These are phyloP conservation scores for Ciconia boyciana DNA, from an alignment of 2,113 vertebrate genomes.

Conservation along the genomic window DNA sequence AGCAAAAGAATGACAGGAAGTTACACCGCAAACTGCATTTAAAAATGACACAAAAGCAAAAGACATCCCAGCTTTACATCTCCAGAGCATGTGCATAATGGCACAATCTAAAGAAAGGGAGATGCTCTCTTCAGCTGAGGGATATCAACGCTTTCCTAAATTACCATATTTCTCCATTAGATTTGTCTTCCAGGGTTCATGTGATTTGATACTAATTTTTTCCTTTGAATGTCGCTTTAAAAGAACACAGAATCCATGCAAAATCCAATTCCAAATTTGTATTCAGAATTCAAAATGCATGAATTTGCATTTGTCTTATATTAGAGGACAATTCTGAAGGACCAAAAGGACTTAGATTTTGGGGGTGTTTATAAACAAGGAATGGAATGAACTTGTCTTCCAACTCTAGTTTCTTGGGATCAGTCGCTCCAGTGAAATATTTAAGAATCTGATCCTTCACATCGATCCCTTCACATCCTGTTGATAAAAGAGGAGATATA, in stretches of 20 bases:
- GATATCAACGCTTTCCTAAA: background rate
- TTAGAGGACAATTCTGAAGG: background rate
- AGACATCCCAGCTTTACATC: background rate
- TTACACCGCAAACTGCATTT: background rate
- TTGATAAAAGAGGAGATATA: background rate
- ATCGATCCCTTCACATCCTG: background rate
- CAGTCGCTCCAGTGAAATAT: background rate
- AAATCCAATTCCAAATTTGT: background rate
- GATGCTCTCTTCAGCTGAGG: background rate
- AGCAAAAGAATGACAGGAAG: background rate
- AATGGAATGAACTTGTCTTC: background rate
- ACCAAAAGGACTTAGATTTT: background rate
- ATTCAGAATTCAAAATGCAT: background rate
- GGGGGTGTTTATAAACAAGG: background rate
- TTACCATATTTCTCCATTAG: background rate
- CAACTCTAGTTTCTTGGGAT: background rate
- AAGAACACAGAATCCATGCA: background rate
- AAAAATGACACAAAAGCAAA: background rate
- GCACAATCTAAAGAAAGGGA: background rate
- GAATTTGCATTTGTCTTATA: background rate
- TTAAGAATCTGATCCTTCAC: background rate
- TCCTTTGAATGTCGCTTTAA: background rate
- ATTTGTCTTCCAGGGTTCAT: background rate
- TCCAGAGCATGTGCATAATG: background rate
- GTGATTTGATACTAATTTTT: background rate